phyloP scores from a whole-genome alignment of 1,140 invertebrate species.

The Oscheius sp. region DNA sequence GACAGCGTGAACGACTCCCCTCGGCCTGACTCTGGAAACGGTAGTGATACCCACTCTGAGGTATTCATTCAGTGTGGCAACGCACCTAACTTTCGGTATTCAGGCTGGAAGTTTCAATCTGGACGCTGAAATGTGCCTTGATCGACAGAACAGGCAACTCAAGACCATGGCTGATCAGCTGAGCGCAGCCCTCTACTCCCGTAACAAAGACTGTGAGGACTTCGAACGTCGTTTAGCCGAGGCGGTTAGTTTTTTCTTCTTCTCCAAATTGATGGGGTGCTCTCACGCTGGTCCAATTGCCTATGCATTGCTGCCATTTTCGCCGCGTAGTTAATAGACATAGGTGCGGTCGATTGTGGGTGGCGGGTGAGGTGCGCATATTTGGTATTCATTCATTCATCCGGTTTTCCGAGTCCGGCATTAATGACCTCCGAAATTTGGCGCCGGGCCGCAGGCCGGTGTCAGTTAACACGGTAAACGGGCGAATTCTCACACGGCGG shows the following conservation, averaged over 20 bases:
- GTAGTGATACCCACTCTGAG: conserved; percentile 34
- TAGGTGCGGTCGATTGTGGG: neutral
- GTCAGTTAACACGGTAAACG: neutral
- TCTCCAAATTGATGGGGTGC: too few species aligned
- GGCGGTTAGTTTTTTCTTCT: too few species aligned
- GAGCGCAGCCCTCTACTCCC: too few species aligned
- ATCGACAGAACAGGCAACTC: conserved; percentile 43
- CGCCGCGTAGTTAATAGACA: neutral
- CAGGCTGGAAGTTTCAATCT: conserved; percentile 39
- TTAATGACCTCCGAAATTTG: neutral
- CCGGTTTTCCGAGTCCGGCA: neutral
- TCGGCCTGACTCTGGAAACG: conserved; percentile 34
- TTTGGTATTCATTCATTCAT: conserved; percentile 13
- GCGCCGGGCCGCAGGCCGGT: neutral
- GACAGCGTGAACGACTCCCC: conserved; percentile 21
- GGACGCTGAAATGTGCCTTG: conserved; percentile 41
- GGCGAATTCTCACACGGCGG: too few species aligned
- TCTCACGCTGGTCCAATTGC: too few species aligned
- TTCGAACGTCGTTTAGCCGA: too few species aligned
- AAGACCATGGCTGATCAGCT: conserved; percentile 38
- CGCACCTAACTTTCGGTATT: too few species aligned
- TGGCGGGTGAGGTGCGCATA: neutral
- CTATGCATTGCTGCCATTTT: too few species aligned
- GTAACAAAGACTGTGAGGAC: too few species aligned
- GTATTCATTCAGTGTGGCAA: too few species aligned